A percentile compares a stretch with the other conserved stretches of the same genome.
These are phyloP conservation scores for Protophormia terraenovae DNA, from an alignment of 2,888 invertebrate species.

Conservation along the genomic window DNA sequence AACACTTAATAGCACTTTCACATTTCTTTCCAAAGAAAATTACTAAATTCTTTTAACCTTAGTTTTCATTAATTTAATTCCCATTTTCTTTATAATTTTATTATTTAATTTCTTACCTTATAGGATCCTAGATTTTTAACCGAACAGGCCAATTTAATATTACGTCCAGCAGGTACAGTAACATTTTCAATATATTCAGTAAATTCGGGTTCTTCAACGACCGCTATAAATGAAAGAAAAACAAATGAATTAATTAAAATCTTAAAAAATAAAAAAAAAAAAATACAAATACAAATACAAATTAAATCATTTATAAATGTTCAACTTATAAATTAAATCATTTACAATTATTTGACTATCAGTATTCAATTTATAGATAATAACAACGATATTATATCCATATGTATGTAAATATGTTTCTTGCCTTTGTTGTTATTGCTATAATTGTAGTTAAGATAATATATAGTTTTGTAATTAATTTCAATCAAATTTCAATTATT, in stretches of 20 bases:
- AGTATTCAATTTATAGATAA: constrained; percentile 31
- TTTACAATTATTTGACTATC: constrained; percentile 34
- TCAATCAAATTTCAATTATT: constrained; percentile 71
- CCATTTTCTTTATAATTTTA: not conserved
- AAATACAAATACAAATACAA: too few species aligned
- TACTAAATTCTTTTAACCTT: too few species aligned
- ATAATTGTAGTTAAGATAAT: constrained; percentile 52
- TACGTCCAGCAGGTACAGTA: constrained; percentile 91
- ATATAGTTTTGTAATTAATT: constrained; percentile 66
- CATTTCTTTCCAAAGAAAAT: too few species aligned
- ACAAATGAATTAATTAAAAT: not conserved
- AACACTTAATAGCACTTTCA: too few species aligned
- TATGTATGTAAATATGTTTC: not conserved
- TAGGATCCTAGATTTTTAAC: constrained; percentile 95
- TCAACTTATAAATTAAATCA: constrained; percentile 15
- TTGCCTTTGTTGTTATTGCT: constrained; percentile 21
- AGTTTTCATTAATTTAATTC: too few species aligned
- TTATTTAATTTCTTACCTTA: constrained; percentile 86
- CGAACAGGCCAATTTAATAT: constrained; percentile 93
- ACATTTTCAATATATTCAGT: constrained; percentile 94
- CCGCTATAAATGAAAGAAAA: constrained; percentile 83
- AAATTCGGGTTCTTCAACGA: constrained; percentile 93
- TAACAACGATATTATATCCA: not conserved
- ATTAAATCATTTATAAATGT: not conserved
- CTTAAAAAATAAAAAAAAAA: too few species aligned